phyloP scores from a whole-genome alignment of 2,797 vertebrate species.

The Malurus leucopterus region DNA sequence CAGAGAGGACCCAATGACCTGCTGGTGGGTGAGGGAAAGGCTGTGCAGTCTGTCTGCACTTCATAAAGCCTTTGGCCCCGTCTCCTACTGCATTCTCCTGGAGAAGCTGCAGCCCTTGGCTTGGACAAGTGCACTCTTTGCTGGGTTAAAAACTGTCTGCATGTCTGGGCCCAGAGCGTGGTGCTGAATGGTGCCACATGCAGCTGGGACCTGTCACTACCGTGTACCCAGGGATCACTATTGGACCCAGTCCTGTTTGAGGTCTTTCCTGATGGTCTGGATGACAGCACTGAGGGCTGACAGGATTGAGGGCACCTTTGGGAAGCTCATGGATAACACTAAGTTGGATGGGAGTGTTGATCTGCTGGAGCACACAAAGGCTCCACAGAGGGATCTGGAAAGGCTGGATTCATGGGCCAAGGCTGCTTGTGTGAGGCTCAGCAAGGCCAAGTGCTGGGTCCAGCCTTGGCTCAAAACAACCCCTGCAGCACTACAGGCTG shows the following conservation, averaged over 20 bases:
- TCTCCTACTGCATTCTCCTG: not conserved
- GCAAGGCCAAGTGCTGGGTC: not conserved
- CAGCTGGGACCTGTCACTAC: not conserved
- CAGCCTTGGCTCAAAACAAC: not conserved
- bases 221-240: not conserved
- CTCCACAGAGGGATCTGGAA: not conserved
- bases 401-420: not conserved
- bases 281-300: too few relatives aligned
- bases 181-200: not conserved
- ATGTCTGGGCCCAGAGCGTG: not conserved
- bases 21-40: not conserved
- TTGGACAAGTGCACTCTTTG: not conserved
- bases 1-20: too few relatives aligned
- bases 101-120: not conserved
- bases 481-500: not conserved
- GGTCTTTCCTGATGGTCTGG: not conserved
- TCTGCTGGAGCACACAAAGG: not conserved
- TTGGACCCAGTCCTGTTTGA: not conserved
- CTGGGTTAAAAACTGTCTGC: not conserved
- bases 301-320: too few relatives aligned
- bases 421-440: not conserved
- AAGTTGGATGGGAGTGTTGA: not conserved
- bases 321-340: rapidly evolving
- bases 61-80: not conserved
- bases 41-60: not conserved